phyloP scores from a whole-genome alignment of 2,113 vertebrate species.

The Vidua macroura region DNA sequence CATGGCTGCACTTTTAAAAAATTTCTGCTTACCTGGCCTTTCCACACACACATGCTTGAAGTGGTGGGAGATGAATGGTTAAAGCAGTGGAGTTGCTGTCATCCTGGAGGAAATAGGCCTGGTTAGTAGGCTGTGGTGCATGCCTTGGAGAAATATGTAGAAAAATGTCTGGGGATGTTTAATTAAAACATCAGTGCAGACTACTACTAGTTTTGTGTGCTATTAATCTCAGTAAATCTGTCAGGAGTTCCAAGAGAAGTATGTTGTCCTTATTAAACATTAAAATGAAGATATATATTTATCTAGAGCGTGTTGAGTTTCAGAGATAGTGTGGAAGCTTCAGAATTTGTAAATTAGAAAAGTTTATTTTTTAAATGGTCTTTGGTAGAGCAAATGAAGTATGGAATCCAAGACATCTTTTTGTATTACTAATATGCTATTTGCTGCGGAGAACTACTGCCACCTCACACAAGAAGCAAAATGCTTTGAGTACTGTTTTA shows the following conservation, averaged over 20 bases:
- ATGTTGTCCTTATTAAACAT: slow-evolving; percentile 60
- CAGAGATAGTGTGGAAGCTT: neutral
- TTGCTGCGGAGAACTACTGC: neutral
- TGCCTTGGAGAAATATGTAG: slow-evolving; percentile 53
- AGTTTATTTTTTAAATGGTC: neutral
- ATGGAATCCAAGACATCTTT: neutral
- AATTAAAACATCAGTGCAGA: slow-evolving; percentile 56
- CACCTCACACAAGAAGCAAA: neutral
- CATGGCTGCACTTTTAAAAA: neutral
- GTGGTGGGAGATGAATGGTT: neutral
- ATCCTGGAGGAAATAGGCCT: neutral
- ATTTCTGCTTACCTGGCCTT: neutral
- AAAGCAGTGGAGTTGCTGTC: neutral
- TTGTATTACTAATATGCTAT: neutral
- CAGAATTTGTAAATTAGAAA: slow-evolving; percentile 28
- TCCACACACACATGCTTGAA: neutral
- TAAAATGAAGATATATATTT: slow-evolving; percentile 54
- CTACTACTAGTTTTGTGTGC: slow-evolving; percentile 41
- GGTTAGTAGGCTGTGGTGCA: slow-evolving; percentile 22
- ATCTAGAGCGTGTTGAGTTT: slow-evolving; percentile 51
- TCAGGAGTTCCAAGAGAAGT: slow-evolving; percentile 45
- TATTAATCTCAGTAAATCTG: slow-evolving; percentile 58
- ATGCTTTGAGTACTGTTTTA: neutral
- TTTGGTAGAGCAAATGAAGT: neutral
- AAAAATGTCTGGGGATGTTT: slow-evolving; percentile 55